Percentiles rank a stretch among this genome's conserved stretches.
These are phyloP conservation scores for Isurus oxyrinchus DNA, from an alignment of 2,113 vertebrate species.

Conservation along the genomic window DNA sequence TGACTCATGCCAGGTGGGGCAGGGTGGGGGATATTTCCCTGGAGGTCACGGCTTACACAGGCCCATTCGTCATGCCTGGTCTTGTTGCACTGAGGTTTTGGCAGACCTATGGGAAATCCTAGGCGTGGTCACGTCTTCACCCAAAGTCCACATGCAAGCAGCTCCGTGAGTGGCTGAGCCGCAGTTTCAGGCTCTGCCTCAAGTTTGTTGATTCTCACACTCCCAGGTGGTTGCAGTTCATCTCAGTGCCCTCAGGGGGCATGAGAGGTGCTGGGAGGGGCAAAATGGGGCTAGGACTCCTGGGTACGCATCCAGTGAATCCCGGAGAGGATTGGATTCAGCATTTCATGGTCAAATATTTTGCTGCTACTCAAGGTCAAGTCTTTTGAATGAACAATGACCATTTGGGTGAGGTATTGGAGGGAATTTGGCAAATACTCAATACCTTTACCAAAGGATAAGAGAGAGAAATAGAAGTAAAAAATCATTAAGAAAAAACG, in stretches of 20 bases:
- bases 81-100: not conserved
- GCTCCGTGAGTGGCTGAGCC: not conserved
- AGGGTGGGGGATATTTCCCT: not conserved
- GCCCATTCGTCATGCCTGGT: not conserved
- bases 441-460: not conserved
- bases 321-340: not conserved
- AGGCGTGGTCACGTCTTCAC: not conserved
- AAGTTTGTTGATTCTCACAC: not conserved
- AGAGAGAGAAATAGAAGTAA: not conserved
- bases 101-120: not conserved
- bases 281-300: not conserved
- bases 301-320: not conserved
- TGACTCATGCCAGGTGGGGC: not conserved
- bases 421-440: not conserved
- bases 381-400: not conserved
- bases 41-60: not conserved
- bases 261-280: not conserved
- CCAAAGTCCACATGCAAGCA: not conserved
- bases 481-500: not conserved
- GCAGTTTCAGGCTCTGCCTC: not conserved
- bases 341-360: not conserved
- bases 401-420: not conserved
- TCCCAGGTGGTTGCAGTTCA: not conserved
- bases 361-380: not conserved
- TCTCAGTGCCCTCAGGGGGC: not conserved